These are phyloP conservation scores for Chelmon rostratus DNA, from an alignment of 2,797 vertebrate genomes.

Conservation along the genomic window DNA sequence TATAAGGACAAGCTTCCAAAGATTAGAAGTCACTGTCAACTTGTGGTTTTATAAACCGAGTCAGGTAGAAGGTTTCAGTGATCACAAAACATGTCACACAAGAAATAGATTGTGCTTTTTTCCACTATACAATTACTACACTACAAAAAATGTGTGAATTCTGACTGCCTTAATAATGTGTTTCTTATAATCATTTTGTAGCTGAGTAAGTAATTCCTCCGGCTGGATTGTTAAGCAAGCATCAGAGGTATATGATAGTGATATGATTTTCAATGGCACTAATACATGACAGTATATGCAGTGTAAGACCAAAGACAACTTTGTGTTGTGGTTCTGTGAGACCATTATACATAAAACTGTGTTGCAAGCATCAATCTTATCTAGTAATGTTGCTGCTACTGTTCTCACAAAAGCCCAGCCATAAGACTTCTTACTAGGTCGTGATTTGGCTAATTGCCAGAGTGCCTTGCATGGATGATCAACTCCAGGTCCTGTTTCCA, in stretches of 20 bases:
- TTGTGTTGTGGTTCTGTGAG: neutral
- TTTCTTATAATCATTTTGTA: neutral
- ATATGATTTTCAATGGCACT: neutral
- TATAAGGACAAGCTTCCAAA: neutral
- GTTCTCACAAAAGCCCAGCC: neutral
- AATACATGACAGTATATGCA: neutral
- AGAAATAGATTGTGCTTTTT: neutral
- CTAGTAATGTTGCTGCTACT: neutral
- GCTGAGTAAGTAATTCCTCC: neutral
- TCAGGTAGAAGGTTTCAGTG: neutral
- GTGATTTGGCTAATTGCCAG: constrained; percentile 26
- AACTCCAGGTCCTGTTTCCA: constrained; percentile 19
- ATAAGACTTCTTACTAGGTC: constrained; percentile 8
- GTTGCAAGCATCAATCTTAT: constrained; percentile 2
- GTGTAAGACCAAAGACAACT: neutral
- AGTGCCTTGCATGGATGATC: constrained; percentile 12
- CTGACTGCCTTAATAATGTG: too few species aligned
- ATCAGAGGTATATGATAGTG: neutral
- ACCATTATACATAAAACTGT: neutral
- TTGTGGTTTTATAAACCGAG: neutral
- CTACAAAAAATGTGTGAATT: neutral
- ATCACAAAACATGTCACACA: constrained; percentile 13
- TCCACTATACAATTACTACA: neutral
- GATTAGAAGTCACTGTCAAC: neutral
- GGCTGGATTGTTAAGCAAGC: neutral